Evolutionary conservation across 2,113 vertebrate species (phyloP).

Genomic region (Hemicordylus capensis): DNA sequence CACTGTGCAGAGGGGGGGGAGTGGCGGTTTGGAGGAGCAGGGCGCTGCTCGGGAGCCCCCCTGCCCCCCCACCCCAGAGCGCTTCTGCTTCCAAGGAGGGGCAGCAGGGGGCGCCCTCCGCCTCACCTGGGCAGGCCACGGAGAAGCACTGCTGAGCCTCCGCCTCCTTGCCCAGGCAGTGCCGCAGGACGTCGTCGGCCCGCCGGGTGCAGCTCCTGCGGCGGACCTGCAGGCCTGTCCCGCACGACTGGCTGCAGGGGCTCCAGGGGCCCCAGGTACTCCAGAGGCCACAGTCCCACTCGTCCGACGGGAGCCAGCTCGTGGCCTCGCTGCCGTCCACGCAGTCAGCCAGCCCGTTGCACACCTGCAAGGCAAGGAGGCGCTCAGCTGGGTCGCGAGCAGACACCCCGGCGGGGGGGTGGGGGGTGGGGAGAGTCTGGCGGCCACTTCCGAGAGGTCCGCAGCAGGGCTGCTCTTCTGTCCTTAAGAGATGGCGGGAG

Average conservation of each 20-base stretch:
- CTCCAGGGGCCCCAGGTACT: constrained; percentile 83
- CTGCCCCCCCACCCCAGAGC: too few species aligned
- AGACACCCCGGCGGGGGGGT: background rate
- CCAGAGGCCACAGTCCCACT: constrained; percentile 81
- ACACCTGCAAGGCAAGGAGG: constrained; percentile 74
- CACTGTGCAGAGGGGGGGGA: constrained; percentile 63
- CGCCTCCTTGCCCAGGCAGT: constrained; percentile 74
- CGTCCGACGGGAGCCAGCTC: constrained; percentile 66
- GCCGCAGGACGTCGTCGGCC: constrained; percentile 55
- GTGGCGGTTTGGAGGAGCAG: background rate
- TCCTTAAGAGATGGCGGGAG: too few species aligned
- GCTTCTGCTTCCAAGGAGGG: too few species aligned
- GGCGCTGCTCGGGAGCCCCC: background rate
- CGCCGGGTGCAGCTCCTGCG: constrained; percentile 70
- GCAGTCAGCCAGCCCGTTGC: constrained; percentile 83
- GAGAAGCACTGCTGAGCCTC: constrained; percentile 83
- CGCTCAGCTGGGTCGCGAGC: background rate
- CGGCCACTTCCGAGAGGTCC: too few species aligned
- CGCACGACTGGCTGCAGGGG: constrained; percentile 81
- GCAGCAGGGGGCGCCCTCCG: too few species aligned
- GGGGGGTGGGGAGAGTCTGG: background rate
- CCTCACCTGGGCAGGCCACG: constrained; percentile 80
- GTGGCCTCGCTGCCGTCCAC: constrained; percentile 19
- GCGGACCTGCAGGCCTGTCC: constrained; percentile 74
- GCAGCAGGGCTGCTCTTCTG: too few species aligned